These are phyloP conservation scores for Scaptomyza caliginosa DNA, from an alignment of 2,888 invertebrate genomes.

Conservation along the genomic window DNA sequence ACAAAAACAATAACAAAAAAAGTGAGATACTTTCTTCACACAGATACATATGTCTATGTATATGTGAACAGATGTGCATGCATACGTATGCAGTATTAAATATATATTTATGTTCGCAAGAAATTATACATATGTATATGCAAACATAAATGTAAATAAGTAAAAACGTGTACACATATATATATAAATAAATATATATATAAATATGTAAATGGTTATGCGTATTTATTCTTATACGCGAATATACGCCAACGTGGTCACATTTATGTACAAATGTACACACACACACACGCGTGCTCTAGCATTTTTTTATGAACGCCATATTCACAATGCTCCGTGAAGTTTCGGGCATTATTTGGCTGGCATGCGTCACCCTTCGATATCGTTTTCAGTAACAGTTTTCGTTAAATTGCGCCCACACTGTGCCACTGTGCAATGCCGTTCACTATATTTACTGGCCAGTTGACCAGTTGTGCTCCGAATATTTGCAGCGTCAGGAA, in stretches of 20 bases:
- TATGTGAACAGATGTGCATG: slow-evolving; percentile 9
- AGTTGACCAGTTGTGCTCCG: slow-evolving; percentile 62
- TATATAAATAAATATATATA: neutral
- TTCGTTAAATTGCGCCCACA: slow-evolving; percentile 35
- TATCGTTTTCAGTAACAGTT: slow-evolving; percentile 32
- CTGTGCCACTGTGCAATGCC: slow-evolving; percentile 19
- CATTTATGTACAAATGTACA: slow-evolving; percentile 18
- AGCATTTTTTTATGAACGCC: slow-evolving; percentile 59
- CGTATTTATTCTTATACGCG: slow-evolving; percentile 26
- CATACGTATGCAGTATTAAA: slow-evolving; percentile 12
- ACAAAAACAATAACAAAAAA: no score
- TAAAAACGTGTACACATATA: neutral
- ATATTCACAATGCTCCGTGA: slow-evolving; percentile 58
- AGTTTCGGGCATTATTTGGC: slow-evolving; percentile 50
- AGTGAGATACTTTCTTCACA: slow-evolving; percentile 1
- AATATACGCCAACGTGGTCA: slow-evolving; percentile 32
- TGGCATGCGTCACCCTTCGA: slow-evolving; percentile 63
- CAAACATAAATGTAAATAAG: slow-evolving; percentile 14
- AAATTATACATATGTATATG: slow-evolving; percentile 19
- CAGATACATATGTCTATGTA: neutral
- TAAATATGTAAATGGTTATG: neutral
- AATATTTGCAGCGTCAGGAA: slow-evolving; percentile 65
- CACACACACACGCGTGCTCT: slow-evolving; percentile 18
- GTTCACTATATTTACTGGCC: slow-evolving; percentile 56
- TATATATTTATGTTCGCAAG: slow-evolving; percentile 11